Base-by-base conservation (phyloP, 1,140 invertebrate genomes). In the Antheraea pernyi region DNA sequence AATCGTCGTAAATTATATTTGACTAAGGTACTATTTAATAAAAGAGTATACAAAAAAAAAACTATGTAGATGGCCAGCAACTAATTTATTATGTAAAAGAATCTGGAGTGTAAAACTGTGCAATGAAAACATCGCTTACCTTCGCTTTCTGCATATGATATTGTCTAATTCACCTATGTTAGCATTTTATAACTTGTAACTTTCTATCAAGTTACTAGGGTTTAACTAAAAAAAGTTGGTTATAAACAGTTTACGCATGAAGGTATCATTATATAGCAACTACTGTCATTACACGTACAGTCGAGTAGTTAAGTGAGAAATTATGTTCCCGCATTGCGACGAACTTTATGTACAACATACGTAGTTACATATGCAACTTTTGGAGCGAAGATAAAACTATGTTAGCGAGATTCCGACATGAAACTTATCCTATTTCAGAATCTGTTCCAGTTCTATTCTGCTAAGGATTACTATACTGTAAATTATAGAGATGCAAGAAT, bases 281-380 rank as follows among this genome's bases (percentile, higher is more conserved):
- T 53, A 53, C 46, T 53, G 46, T 53, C 46, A 53, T 53, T 53
- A 53, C 46, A 53, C 1, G 46, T 53, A 53, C 46, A 53, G 46
- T 53, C 46, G 46, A 53, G 46, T 53, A 16, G 46, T 16, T 53
- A 53, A 16, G 46, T 53, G 46, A 53, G 16, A n/a, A 13, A 53
- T 16, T 53, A 53, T 53, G 16, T 53, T 53, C 9, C 13, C 46
- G 46, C 46, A 53, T 16, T 53, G 46, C 46, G 46, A n/a, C 46
- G 16, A 53, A 53, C 16, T 53, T 16, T 13, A 42, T 42, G 46
- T 53, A 16, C 16, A 16, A n/a, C 46, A 53, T 16, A 53, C 16
- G 1, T 53, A 6, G 46, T 53, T 53, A 53, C 16, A 5, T 53
- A 53, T 53, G 46, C 46, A 53, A 53, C 11, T 53, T 53, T 53